phyloP scores from a whole-genome alignment of 2,113 vertebrate species.

The Pygathrix nemaeus region DNA sequence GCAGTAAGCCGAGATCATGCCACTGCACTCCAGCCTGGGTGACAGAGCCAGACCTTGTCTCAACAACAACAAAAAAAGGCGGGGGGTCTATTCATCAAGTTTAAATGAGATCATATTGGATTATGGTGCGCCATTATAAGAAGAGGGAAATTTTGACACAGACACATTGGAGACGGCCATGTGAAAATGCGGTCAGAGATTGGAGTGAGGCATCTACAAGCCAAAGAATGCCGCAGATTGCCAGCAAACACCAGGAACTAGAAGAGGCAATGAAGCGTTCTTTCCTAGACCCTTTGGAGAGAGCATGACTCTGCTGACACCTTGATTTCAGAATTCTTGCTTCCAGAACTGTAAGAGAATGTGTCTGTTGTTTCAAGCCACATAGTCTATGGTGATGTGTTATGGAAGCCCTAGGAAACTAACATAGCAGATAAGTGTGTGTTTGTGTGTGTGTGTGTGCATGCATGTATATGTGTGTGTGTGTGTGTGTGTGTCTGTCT shows the following conservation, averaged over 20 bases:
- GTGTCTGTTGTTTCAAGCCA: neutral
- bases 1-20: too few species aligned
- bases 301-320: neutral
- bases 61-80: too few species aligned
- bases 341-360: neutral
- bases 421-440: neutral
- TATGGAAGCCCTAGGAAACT: neutral
- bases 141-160: neutral
- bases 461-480: accelerated
- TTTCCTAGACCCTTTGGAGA: too few species aligned
- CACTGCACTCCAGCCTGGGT: too few species aligned
- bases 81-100: neutral
- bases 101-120: neutral
- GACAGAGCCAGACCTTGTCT: too few species aligned
- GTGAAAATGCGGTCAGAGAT: neutral
- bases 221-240: neutral
- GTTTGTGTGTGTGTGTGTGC: too few species aligned
- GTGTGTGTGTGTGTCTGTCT: too few species aligned
- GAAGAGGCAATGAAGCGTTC: too few species aligned
- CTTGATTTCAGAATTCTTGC: neutral
- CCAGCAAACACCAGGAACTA: neutral
- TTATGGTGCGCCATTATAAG: neutral
- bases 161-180: neutral
- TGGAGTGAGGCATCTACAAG: accelerated
- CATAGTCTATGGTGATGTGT: neutral